These are phyloP conservation scores for Melanerpes aurifrons DNA, from an alignment of 2,113 vertebrate species.

Conservation along the genomic window DNA sequence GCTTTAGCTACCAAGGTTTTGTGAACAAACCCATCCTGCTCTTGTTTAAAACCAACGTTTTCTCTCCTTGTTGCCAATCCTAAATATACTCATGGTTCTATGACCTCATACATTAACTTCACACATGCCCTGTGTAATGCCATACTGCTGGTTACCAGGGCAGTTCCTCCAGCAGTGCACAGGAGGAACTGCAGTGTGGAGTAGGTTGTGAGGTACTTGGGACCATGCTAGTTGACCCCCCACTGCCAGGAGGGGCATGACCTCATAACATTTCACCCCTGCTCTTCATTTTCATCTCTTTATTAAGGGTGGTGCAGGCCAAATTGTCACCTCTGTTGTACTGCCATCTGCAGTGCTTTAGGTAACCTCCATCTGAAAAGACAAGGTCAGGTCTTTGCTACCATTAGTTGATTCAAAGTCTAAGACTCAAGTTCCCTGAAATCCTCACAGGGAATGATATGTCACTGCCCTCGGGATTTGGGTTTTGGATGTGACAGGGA, in stretches of 20 bases:
- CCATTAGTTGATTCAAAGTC: background rate
- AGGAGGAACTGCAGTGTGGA: background rate
- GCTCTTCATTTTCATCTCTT: background rate
- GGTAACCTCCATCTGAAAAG: background rate
- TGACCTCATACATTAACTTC: background rate
- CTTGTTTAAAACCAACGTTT: background rate
- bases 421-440: background rate
- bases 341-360: background rate
- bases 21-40: background rate
- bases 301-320: background rate
- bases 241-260: background rate
- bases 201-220: background rate
- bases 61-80: background rate
- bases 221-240: background rate
- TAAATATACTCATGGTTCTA: background rate
- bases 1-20: background rate
- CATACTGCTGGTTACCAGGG: accelerated
- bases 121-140: background rate
- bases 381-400: background rate
- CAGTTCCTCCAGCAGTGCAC: accelerated
- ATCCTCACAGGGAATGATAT: background rate
- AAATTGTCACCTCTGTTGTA: background rate
- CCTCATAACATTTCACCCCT: background rate
- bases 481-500: background rate
- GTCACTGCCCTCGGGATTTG: background rate